Conservation (phyloP, 1,140 invertebrate species). For the Drosophila ficusphila region DNA sequence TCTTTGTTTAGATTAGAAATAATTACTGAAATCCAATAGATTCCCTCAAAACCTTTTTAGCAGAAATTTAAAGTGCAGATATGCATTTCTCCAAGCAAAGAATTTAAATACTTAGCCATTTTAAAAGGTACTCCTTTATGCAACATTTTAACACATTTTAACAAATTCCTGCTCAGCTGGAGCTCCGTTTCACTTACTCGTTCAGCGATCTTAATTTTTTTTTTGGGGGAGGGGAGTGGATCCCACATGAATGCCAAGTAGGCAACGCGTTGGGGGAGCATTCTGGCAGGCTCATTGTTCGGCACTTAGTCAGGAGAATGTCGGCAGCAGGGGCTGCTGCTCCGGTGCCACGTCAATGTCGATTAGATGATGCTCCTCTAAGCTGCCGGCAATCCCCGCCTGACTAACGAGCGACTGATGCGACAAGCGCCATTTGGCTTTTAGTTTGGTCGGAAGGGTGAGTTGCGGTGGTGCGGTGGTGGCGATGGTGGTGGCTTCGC, state of each 20-base stretch:
- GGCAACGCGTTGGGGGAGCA: conserved; percentile 24
- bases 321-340: conserved; percentile 25
- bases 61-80: too few relatives aligned
- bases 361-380: conserved; percentile 68
- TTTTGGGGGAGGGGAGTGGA: conserved; percentile 8
- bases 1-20: too few relatives aligned
- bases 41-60: neutral
- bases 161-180: conserved; percentile 7
- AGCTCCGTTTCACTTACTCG: conserved; percentile 24
- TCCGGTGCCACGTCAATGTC: conserved; percentile 65
- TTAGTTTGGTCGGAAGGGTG: conserved; percentile 44
- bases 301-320: conserved; percentile 69
- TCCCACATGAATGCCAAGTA: conserved; percentile 49
- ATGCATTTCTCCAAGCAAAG: too few relatives aligned
- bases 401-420: conserved; percentile 75
- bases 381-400: conserved; percentile 29
- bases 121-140: neutral
- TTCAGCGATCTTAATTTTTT: conserved; percentile 28
- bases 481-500: too few relatives aligned
- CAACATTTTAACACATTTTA: neutral
- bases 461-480: neutral
- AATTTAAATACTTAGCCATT: too few relatives aligned
- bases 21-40: too few relatives aligned
- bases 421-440: conserved; percentile 77
- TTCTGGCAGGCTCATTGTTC: conserved; percentile 70